Evolutionary conservation across 2,888 invertebrate species (phyloP).

Genomic region (Asteroscopus sphinx): DNA sequence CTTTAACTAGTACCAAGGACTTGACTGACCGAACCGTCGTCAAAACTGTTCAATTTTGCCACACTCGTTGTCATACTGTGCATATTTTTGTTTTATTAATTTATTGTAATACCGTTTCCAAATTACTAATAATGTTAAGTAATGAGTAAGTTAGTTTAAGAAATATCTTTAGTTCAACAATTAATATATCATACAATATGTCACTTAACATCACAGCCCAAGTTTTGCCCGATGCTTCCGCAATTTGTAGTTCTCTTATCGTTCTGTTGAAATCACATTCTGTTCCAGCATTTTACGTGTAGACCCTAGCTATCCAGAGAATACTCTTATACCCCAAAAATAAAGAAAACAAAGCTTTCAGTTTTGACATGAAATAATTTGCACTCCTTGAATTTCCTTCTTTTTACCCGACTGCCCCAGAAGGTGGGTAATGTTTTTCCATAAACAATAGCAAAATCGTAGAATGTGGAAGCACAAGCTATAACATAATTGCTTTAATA

Average conservation of each 20-base stretch:
- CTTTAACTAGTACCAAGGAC: conserved; percentile 41
- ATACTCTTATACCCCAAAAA: not conserved
- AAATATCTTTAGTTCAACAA: conserved; percentile 78
- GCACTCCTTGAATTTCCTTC: not conserved
- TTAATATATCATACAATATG: conserved; percentile 76
- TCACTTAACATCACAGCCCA: conserved; percentile 77
- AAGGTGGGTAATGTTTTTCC: too few relatives aligned
- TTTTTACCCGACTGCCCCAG: too few relatives aligned
- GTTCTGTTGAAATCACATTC: conserved; percentile 14
- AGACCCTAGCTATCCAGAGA: not conserved
- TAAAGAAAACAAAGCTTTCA: not conserved
- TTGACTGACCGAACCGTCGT: conserved; percentile 55
- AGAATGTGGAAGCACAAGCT: conserved; percentile 4
- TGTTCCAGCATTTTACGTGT: conserved; percentile 25
- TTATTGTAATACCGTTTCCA: conserved; percentile 76
- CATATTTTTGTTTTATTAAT: conserved; percentile 84
- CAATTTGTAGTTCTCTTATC: conserved; percentile 10
- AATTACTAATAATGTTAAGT: conserved; percentile 86
- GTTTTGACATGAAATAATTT: not conserved
- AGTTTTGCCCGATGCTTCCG: conserved; percentile 66
- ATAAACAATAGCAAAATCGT: not conserved
- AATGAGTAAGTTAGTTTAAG: conserved; percentile 85
- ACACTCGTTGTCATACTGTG: conserved; percentile 72
- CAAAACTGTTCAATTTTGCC: conserved; percentile 64
- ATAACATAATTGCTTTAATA: conserved; percentile 15